Evolutionary conservation across 1,140 invertebrate genomes (phyloP).

Genomic region (Aphis gossypii): DNA sequence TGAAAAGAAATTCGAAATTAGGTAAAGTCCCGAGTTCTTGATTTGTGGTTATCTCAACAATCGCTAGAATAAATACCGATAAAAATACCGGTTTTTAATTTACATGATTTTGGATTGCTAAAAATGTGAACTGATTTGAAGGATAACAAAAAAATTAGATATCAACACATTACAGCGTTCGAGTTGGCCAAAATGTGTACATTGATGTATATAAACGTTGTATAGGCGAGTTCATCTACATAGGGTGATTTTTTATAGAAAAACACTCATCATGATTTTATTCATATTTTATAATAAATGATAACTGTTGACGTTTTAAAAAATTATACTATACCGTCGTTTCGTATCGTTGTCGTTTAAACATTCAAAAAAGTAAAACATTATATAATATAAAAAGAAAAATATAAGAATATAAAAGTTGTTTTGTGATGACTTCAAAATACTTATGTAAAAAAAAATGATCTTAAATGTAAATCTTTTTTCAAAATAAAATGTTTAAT

Average conservation of each 20-base stretch:
- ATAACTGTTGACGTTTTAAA: neutral
- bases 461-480: no score
- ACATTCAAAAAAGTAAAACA: no score
- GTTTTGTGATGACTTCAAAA: neutral
- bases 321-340: no score
- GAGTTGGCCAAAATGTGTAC: neutral
- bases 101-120: neutral
- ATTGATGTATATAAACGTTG: neutral
- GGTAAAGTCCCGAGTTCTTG: neutral
- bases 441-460: neutral
- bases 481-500: no score
- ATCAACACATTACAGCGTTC: neutral
- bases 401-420: neutral
- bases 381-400: neutral
- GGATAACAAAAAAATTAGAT: neutral
- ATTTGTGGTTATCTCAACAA: neutral
- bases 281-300: neutral
- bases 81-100: conserved; percentile 2
- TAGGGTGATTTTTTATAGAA: neutral
- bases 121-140: neutral
- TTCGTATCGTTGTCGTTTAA: no score
- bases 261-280: neutral
- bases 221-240: neutral
- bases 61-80: neutral
- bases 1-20: neutral